These are phyloP conservation scores for Suncus etruscus DNA, from an alignment of 2,113 vertebrate species.

Conservation along the genomic window DNA sequence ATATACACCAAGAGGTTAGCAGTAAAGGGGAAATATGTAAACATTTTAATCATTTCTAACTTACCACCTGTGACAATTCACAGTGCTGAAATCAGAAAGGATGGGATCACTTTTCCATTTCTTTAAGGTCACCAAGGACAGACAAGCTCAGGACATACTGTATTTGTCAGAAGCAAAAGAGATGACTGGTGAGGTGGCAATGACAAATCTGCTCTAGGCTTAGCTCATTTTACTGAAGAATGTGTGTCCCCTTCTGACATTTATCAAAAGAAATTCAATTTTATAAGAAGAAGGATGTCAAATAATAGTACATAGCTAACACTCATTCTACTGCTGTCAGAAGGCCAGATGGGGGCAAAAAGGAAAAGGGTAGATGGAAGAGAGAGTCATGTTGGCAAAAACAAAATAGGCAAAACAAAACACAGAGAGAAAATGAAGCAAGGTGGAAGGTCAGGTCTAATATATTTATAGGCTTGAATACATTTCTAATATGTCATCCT, in stretches of 20 bases:
- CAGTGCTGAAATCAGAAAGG: slow-evolving; percentile 51
- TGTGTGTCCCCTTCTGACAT: slow-evolving; percentile 79
- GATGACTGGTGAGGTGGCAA: slow-evolving; percentile 70
- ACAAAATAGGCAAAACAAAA: neutral
- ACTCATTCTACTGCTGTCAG: slow-evolving; percentile 67
- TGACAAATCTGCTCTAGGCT: slow-evolving; percentile 74
- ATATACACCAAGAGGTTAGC: neutral
- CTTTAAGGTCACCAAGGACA: slow-evolving; percentile 80
- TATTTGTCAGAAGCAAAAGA: slow-evolving; percentile 78
- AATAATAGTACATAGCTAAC: slow-evolving; percentile 72
- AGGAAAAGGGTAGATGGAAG: slow-evolving; percentile 38
- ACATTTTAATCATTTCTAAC: slow-evolving; percentile 64
- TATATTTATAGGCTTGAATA: neutral
- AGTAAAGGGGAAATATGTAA: slow-evolving; percentile 46
- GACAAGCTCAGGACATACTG: slow-evolving; percentile 74
- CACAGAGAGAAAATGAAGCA: slow-evolving; percentile 15
- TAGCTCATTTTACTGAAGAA: slow-evolving; percentile 81
- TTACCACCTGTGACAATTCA: slow-evolving; percentile 14
- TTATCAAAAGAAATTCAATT: slow-evolving; percentile 83
- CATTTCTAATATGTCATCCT: slow-evolving; percentile 22
- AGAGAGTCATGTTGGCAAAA: slow-evolving; percentile 42
- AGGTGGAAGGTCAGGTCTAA: slow-evolving; percentile 35
- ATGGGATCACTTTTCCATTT: slow-evolving; percentile 71
- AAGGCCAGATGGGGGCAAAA: slow-evolving; percentile 56
- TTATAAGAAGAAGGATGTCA: slow-evolving; percentile 83